These are phyloP conservation scores for Drosophila neutralis DNA, from an alignment of 2,888 invertebrate genomes.

Conservation along the genomic window DNA sequence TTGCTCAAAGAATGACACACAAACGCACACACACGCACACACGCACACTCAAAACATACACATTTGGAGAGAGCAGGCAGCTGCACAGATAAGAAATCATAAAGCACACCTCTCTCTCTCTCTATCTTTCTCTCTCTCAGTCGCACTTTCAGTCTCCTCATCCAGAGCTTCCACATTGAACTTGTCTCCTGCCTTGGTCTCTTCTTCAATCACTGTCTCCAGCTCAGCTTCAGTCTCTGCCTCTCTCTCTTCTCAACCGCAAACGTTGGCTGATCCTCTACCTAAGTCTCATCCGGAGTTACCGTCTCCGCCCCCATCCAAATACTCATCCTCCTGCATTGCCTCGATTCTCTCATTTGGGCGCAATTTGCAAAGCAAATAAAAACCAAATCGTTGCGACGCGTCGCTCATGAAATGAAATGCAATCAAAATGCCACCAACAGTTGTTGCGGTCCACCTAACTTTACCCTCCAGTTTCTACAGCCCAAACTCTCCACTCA, in stretches of 20 bases:
- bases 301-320: not conserved
- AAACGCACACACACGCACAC: slow-evolving; percentile 14
- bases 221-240: not conserved
- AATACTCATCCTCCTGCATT: not conserved
- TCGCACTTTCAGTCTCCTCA: not conserved
- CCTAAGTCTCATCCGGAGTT: no score
- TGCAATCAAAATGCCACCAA: slow-evolving; percentile 73
- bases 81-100: slow-evolving; percentile 75
- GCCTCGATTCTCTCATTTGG: slow-evolving; percentile 27
- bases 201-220: not conserved
- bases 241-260: not conserved
- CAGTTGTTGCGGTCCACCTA: slow-evolving; percentile 7
- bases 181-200: not conserved
- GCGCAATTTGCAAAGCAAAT: slow-evolving; percentile 75
- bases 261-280: not conserved
- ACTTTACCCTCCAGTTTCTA: not conserved
- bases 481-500: not conserved
- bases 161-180: slow-evolving; percentile 9
- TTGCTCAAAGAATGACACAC: slow-evolving; percentile 75
- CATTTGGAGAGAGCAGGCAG: slow-evolving; percentile 47
- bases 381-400: slow-evolving; percentile 57
- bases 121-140: not conserved
- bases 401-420: slow-evolving; percentile 61
- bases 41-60: slow-evolving; percentile 1
- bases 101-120: slow-evolving; percentile 47